These are phyloP conservation scores for Cyrtonyx montezumae DNA, from an alignment of 2,113 vertebrate species.

Conservation along the genomic window DNA sequence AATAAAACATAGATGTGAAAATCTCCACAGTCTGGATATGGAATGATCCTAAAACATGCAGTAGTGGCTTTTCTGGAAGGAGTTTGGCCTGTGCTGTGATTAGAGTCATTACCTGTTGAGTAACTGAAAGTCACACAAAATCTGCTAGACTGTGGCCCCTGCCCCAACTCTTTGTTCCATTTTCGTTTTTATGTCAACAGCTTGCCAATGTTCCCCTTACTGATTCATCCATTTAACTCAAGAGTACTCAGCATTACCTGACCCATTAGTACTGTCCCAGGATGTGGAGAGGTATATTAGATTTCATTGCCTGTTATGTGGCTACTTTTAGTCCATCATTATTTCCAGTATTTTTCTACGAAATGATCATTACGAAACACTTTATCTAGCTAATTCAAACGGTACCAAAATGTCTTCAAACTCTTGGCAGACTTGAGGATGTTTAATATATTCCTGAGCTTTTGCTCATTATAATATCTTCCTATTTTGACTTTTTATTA, in stretches of 20 bases:
- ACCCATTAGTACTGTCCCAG: neutral
- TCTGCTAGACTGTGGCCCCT: neutral
- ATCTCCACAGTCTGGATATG: neutral
- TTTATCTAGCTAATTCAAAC: neutral
- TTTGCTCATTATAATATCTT: neutral
- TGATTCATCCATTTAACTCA: neutral
- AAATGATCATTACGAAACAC: neutral
- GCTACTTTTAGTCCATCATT: neutral
- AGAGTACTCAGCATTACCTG: neutral
- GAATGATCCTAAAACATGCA: neutral
- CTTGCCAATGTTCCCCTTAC: neutral
- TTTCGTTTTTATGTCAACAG: neutral
- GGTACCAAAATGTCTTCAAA: neutral
- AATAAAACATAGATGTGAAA: neutral
- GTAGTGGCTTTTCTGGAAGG: neutral
- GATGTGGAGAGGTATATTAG: neutral
- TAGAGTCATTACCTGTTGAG: neutral
- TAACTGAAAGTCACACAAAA: neutral
- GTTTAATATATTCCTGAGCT: neutral
- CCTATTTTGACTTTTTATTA: neutral
- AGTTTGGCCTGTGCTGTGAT: neutral
- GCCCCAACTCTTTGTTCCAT: neutral
- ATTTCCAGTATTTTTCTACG: neutral
- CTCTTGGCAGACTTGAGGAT: neutral
- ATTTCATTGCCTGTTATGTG: neutral